Evolutionary conservation across 2,888 invertebrate genomes (phyloP).

Genomic region (Pollenia amentaria): DNA sequence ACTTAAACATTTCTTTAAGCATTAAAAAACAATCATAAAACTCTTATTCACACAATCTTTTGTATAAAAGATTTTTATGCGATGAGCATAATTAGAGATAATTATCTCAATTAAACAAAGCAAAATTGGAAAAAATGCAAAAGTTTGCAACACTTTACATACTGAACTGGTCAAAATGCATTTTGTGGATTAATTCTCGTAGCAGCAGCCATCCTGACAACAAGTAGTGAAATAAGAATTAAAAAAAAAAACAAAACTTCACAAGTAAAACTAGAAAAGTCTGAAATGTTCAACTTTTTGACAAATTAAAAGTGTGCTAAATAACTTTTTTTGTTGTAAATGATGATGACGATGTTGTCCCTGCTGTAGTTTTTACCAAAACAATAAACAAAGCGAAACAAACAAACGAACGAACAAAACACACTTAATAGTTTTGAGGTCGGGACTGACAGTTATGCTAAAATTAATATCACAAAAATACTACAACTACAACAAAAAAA

Average conservation of each 20-base stretch:
- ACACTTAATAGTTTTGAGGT: conserved; percentile 60
- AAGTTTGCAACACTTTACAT: conserved; percentile 7
- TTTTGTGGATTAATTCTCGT: neutral
- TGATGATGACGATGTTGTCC: neutral
- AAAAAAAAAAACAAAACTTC: conserved; percentile 35
- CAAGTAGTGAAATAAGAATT: conserved; percentile 1
- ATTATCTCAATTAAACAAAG: neutral
- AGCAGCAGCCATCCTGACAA: conserved; percentile 17
- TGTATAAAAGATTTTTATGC: no score
- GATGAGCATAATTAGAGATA: neutral
- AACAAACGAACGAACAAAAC: conserved; percentile 20
- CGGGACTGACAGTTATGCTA: conserved; percentile 42
- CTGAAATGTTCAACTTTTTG: conserved; percentile 60
- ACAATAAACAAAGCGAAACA: conserved; percentile 43
- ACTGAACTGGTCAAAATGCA: conserved; percentile 1
- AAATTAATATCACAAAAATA: conserved; percentile 44
- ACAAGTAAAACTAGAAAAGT: conserved; percentile 41
- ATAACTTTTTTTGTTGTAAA: conserved; percentile 39
- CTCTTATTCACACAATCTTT: no score
- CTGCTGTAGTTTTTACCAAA: conserved; percentile 44
- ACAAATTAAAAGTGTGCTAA: conserved; percentile 67
- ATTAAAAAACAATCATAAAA: no score
- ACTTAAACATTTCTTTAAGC: no score
- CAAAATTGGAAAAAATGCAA: neutral
- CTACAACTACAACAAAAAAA: conserved; percentile 8